Base-by-base conservation (phyloP, 2,797 vertebrate genomes). In the Astyanax mexicanus region DNA sequence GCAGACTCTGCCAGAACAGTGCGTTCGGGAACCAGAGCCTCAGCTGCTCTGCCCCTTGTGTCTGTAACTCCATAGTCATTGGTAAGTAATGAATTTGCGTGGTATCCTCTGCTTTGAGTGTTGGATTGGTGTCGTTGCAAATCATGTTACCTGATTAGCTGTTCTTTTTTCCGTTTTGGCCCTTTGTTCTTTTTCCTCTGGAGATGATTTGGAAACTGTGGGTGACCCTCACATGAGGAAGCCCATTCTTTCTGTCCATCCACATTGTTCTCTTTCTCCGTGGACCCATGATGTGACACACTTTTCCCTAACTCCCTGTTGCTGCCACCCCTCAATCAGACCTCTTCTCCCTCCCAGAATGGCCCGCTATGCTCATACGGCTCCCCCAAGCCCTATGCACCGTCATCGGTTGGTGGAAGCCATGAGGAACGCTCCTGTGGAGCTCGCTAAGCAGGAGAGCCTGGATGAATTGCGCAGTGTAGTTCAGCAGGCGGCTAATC, bases 361-460 rank as follows among this genome's bases (percentile, higher is more conserved):
- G 47, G 77, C 75, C 60, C 82, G 61, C 13, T 80, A 82, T 12
- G 37, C 83, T 45, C 84, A 3, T 69, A 90, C 90, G 0, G 89
- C 88, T 29, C 91, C 91, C 1, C 78, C 91, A 0, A 93, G 92
- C 75, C 89, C 92, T 6, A 62, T 85, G 81, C 64, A 69, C 19
- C 52, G 17, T 17, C 85, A 29, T 9, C 74, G 23, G 0, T 37
- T 58, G 5, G n/a, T 71, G 15, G 61, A 79, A 6, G 11, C 73
- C 8, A 74, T 75, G 4, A 44, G 51, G 0, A 55, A 15, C 10
- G 44, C 75, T 3, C 72, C 74, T 1, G 67, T 78, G 40, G 83
- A 88, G 62, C 85, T 85, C 1, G 71, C 84, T 82, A 86, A 87
- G 64, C 89, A 88, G 80, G 88, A 89, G 83, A 89, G 88, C 62